Conservation (phyloP, 2,113 vertebrate genomes). For the Romanogobio albipinnatus region DNA sequence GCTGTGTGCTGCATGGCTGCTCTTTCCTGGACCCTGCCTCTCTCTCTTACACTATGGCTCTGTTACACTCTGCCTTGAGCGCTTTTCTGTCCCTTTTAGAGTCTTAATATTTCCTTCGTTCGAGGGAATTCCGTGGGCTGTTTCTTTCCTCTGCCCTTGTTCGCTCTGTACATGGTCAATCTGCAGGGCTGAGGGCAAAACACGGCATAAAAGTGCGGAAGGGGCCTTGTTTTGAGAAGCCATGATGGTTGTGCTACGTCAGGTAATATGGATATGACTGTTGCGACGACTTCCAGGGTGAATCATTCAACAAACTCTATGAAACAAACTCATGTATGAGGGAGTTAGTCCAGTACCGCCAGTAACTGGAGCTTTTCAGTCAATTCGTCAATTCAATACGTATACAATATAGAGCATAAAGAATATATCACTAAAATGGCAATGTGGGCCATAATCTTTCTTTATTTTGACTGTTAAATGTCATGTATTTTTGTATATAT, state of each 20-base stretch:
- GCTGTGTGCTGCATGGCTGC: slow-evolving; percentile 80
- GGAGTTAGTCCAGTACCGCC: neutral
- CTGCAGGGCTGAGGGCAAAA: slow-evolving; percentile 27
- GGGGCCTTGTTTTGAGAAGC: neutral
- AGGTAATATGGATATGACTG: slow-evolving; percentile 34
- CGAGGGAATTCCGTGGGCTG: slow-evolving; percentile 29
- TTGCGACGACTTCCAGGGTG: slow-evolving; percentile 13
- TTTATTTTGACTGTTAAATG: slow-evolving; percentile 58
- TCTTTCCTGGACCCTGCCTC: slow-evolving; percentile 82
- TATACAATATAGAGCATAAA: slow-evolving; percentile 30
- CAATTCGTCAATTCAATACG: slow-evolving; percentile 21
- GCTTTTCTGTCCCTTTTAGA: slow-evolving; percentile 7
- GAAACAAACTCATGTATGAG: neutral
- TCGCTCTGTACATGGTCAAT: slow-evolving; percentile 25
- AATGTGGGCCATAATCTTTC: slow-evolving; percentile 39
- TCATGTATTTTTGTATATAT: slow-evolving; percentile 64
- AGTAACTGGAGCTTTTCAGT: slow-evolving; percentile 6
- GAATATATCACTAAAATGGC: slow-evolving; percentile 46
- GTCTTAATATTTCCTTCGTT: slow-evolving; percentile 55
- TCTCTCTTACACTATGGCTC: slow-evolving; percentile 82
- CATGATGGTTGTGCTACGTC: neutral
- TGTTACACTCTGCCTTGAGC: slow-evolving; percentile 83
- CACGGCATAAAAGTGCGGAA: neutral
- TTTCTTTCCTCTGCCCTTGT: slow-evolving; percentile 44
- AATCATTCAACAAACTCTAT: slow-evolving; percentile 2